Evolutionary conservation across 2,888 invertebrate species (phyloP).

Genomic region (Auanema sp.): DNA sequence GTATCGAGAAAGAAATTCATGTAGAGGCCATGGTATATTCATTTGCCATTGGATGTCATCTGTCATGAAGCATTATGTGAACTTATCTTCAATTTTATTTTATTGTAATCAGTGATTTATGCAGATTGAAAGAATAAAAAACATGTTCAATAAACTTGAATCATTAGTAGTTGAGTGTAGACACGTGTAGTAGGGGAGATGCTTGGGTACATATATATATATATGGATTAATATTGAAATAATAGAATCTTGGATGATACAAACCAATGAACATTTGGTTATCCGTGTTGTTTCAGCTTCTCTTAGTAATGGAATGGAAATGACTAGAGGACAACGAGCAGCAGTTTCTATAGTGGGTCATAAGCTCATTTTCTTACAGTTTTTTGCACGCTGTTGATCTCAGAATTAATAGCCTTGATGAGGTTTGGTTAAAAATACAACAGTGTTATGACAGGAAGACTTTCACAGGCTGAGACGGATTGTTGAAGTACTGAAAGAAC

Average conservation of each 20-base stretch:
- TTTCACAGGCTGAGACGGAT: constrained; percentile 40
- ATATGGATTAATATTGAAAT: no score
- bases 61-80: constrained; percentile 8
- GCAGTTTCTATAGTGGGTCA: not conserved
- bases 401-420: not conserved
- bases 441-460: constrained; percentile 39
- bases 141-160: no score
- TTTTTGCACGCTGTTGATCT: constrained; percentile 2
- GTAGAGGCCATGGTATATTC: constrained; percentile 45
- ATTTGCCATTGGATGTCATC: constrained; percentile 35
- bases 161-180: no score
- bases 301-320: not conserved
- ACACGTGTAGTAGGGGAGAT: no score
- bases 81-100: no score
- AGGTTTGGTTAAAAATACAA: not conserved
- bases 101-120: no score
- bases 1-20: constrained; percentile 25
- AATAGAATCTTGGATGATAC: no score
- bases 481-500: constrained; percentile 32
- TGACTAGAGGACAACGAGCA: constrained; percentile 1
- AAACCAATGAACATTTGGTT: no score
- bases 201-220: no score
- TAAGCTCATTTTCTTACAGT: not conserved
- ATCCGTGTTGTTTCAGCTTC: no score
- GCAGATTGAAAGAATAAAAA: no score